phyloP scores from a whole-genome alignment of 23 tunicate species.

The Halocynthia aurantium region DNA sequence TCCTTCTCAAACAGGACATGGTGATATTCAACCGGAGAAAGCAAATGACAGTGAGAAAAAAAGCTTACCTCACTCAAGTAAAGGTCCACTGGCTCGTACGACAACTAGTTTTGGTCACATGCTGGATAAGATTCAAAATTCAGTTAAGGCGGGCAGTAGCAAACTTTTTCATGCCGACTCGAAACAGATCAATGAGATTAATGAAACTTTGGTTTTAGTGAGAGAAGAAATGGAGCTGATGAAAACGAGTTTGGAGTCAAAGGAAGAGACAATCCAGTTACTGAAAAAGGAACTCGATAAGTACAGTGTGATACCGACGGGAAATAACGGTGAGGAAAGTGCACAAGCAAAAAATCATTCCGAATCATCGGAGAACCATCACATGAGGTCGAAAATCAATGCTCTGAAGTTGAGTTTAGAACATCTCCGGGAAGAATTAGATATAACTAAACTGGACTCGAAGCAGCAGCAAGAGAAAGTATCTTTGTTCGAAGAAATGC shows the following conservation, averaged over 20 bases:
- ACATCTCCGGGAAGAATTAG: constrained; percentile 41
- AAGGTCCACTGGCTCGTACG: not conserved
- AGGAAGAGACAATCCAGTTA: constrained; percentile 54
- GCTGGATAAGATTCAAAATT: constrained; percentile 16
- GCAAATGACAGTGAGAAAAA: not conserved
- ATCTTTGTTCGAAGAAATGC: constrained; percentile 50
- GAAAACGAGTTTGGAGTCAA: constrained; percentile 55
- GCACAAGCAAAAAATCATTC: not conserved
- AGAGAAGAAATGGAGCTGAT: constrained; percentile 42
- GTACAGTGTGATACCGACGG: constrained; percentile 5
- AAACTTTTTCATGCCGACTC: not conserved
- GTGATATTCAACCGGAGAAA: not conserved
- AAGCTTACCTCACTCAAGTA: not conserved
- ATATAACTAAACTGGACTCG: constrained; percentile 25
- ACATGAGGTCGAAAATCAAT: constrained; percentile 22
- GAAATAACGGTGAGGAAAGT: not conserved
- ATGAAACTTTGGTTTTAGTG: constrained; percentile 11
- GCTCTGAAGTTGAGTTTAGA: constrained; percentile 34
- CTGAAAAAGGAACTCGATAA: constrained; percentile 40
- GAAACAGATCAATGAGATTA: not conserved
- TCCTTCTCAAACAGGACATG: not conserved
- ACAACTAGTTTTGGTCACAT: not conserved
- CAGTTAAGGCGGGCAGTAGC: constrained; percentile 13
- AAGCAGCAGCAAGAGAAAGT: constrained; percentile 48
- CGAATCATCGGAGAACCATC: not conserved